Conservation (phyloP, 2,888 invertebrate genomes). For the Timema cristinae region DNA sequence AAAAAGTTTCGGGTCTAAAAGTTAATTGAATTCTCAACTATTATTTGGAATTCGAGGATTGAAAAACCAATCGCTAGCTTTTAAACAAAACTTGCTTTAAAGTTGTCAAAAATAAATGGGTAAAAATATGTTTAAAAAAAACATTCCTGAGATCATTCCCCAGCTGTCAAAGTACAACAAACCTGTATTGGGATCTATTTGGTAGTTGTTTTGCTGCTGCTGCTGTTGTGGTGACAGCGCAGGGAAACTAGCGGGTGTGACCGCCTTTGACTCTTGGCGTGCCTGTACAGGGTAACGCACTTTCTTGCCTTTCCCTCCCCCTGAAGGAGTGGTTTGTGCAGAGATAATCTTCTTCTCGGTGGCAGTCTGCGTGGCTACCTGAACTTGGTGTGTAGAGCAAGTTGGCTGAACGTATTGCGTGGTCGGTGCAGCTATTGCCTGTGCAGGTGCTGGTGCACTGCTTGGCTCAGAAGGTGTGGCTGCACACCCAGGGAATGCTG, state of each 20-base stretch:
- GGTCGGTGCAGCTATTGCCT: neutral
- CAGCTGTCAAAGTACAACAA: slow-evolving; percentile 28
- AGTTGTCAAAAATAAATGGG: no score
- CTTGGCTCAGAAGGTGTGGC: slow-evolving; percentile 37
- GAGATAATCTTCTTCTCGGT: slow-evolving; percentile 39
- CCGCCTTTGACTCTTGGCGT: slow-evolving; percentile 19
- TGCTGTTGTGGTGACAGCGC: slow-evolving; percentile 22
- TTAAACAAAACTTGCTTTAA: no score
- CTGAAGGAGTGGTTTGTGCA: slow-evolving; percentile 39
- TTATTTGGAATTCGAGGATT: no score
- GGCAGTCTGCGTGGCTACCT: slow-evolving; percentile 61
- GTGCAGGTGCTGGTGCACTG: slow-evolving; percentile 1
- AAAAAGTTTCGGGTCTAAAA: no score
- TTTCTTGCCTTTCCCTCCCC: slow-evolving; percentile 44
- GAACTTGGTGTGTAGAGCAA: slow-evolving; percentile 51
- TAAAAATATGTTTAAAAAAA: no score
- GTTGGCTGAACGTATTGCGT: slow-evolving; percentile 35
- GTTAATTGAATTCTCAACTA: no score
- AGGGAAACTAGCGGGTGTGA: slow-evolving; percentile 27
- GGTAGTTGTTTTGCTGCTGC: slow-evolving; percentile 45
- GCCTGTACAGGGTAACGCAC: slow-evolving; percentile 42
- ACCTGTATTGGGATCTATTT: slow-evolving; percentile 51
- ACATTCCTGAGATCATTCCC: no score
- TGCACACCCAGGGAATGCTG: slow-evolving; percentile 41
- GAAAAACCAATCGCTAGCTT: no score